Evolutionary conservation across 2,113 vertebrate genomes (phyloP).

Genomic region (Alces alces): DNA sequence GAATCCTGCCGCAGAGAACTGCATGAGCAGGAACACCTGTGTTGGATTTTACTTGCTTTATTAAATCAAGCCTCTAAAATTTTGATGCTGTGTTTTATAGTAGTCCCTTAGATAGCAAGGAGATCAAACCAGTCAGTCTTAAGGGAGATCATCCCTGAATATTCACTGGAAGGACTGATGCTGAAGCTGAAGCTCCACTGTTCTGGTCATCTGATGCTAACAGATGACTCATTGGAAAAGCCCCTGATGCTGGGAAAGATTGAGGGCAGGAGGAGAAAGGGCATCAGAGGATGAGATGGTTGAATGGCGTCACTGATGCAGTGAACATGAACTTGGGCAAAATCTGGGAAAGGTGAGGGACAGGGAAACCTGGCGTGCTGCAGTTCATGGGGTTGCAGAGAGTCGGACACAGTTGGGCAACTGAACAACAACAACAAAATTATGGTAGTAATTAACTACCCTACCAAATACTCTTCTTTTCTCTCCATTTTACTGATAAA

Average conservation of each 20-base stretch:
- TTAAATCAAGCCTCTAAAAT: conserved; percentile 13
- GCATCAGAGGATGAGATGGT: background rate
- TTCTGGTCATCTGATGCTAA: background rate
- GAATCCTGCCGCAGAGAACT: background rate
- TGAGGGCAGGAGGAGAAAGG: background rate
- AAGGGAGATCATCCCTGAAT: background rate
- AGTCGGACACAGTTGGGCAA: background rate
- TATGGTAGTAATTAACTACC: background rate
- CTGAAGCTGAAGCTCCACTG: background rate
- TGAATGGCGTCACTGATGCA: background rate
- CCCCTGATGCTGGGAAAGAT: background rate
- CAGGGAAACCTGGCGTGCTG: background rate
- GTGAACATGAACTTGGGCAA: background rate
- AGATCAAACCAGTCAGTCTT: background rate
- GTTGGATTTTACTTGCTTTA: background rate
- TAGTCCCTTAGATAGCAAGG: background rate
- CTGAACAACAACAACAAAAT: background rate
- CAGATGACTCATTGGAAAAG: background rate
- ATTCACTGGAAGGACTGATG: background rate
- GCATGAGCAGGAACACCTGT: background rate
- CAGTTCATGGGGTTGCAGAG: background rate
- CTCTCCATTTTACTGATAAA: background rate
- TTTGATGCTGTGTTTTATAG: background rate
- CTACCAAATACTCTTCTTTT: background rate
- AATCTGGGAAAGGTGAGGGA: background rate